These are phyloP conservation scores for Anodontia alba DNA, from an alignment of 2,888 invertebrate genomes.

Conservation along the genomic window DNA sequence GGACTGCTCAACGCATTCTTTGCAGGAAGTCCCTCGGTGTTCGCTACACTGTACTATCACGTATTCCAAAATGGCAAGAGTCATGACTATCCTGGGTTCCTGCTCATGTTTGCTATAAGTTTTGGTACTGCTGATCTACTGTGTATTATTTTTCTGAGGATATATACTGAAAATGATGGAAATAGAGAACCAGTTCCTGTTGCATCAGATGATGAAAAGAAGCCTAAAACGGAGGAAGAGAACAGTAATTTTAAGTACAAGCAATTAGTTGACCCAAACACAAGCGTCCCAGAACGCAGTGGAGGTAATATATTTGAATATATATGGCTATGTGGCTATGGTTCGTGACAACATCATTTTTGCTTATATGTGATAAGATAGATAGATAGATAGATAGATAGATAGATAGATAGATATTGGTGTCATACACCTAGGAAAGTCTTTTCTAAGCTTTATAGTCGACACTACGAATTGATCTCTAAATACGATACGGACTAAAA, in stretches of 20 bases:
- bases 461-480: too few species aligned
- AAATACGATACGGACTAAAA: too few species aligned
- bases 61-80: constrained; percentile 53
- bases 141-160: constrained; percentile 59
- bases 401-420: too few species aligned
- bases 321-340: too few species aligned
- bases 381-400: too few species aligned
- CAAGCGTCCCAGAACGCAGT: not conserved
- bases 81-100: constrained; percentile 63
- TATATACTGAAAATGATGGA: constrained; percentile 26
- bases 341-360: too few species aligned
- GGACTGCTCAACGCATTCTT: constrained; percentile 69
- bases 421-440: too few species aligned
- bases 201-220: not conserved
- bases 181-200: not conserved
- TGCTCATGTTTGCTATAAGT: constrained; percentile 63
- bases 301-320: not conserved
- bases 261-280: not conserved
- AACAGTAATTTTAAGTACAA: not conserved
- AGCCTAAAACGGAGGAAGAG: not conserved
- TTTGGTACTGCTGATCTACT: constrained; percentile 59
- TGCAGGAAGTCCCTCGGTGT: constrained; percentile 69
- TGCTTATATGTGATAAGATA: too few species aligned
- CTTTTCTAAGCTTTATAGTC: too few species aligned
- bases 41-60: constrained; percentile 62